Evolutionary conservation across 2,113 vertebrate genomes (phyloP).

Genomic region (Octodon degus): DNA sequence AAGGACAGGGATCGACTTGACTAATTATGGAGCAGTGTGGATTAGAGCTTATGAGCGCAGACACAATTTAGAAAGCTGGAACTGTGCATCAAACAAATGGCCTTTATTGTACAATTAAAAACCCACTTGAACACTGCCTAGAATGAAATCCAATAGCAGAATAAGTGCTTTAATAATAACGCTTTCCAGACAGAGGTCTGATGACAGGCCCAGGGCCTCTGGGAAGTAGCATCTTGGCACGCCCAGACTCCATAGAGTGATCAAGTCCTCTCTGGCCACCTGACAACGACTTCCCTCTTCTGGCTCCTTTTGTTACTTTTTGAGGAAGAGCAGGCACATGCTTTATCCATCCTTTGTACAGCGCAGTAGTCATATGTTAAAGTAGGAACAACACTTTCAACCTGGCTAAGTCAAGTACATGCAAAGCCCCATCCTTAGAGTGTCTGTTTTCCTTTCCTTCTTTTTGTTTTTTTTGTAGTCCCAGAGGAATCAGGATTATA

Average conservation of each 20-base stretch:
- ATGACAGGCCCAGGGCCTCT: not conserved
- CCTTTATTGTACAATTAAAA: constrained; percentile 74
- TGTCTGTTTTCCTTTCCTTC: constrained; percentile 37
- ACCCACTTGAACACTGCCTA: constrained; percentile 37
- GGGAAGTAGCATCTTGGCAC: not conserved
- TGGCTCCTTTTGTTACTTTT: not conserved
- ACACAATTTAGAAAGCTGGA: constrained; percentile 50
- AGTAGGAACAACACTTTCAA: not conserved
- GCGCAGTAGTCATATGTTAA: not conserved
- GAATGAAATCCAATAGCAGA: constrained; percentile 71
- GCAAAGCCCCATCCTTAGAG: not conserved
- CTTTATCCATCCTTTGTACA: not conserved
- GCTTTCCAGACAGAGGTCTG: constrained; percentile 8
- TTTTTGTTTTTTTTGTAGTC: constrained; percentile 13
- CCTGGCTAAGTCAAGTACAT: not conserved
- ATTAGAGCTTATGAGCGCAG: constrained; percentile 23
- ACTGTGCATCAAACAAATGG: constrained; percentile 56
- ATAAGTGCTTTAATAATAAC: constrained; percentile 65
- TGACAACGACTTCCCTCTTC: not conserved
- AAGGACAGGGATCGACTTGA: constrained; percentile 49
- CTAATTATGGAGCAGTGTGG: constrained; percentile 56
- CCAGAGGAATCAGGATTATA: constrained; percentile 34
- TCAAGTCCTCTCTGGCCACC: not conserved
- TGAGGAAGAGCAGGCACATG: not conserved
- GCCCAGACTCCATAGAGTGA: too few species aligned